A percentile compares a stretch with the other conserved stretches of the same genome.
phyloP scores from a whole-genome alignment of 2,797 vertebrate species.

The Acanthurus leucopareius region DNA sequence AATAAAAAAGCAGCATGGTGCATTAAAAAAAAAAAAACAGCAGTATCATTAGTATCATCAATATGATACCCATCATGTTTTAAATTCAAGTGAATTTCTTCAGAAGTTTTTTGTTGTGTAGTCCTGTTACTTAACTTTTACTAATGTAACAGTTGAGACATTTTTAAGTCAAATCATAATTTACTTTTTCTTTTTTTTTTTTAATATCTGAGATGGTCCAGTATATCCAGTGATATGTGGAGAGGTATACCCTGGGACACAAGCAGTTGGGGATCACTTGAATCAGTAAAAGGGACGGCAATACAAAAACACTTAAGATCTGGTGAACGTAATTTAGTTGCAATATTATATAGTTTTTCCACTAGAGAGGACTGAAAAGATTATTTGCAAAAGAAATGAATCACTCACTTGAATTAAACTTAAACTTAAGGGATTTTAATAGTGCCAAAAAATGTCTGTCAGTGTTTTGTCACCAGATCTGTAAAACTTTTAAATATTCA shows the following conservation, averaged over 20 bases:
- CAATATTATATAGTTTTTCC: not conserved
- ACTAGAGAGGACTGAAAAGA: not conserved
- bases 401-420: too few relatives aligned
- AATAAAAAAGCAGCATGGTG: too few relatives aligned
- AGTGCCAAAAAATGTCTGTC: not conserved
- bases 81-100: too few relatives aligned
- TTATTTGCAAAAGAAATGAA: not conserved
- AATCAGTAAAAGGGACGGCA: not conserved
- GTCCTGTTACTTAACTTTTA: too few relatives aligned
- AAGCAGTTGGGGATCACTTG: not conserved
- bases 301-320: not conserved
- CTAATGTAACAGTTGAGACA: not conserved
- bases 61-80: not conserved
- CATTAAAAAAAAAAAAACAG: too few relatives aligned
- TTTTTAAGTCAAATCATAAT: not conserved
- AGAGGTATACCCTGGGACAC: not conserved
- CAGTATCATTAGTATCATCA: too few relatives aligned
- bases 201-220: not conserved
- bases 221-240: not conserved
- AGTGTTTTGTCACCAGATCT: not conserved
- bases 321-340: not conserved
- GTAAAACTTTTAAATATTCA: not conserved
- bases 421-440: too few relatives aligned
- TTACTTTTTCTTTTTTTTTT: not conserved
- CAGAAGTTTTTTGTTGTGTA: too few relatives aligned